Evolutionary conservation across 2,888 invertebrate species (phyloP), one percentile per base, ranked within the genome.

Genomic region (Drosophila dives): DNA sequence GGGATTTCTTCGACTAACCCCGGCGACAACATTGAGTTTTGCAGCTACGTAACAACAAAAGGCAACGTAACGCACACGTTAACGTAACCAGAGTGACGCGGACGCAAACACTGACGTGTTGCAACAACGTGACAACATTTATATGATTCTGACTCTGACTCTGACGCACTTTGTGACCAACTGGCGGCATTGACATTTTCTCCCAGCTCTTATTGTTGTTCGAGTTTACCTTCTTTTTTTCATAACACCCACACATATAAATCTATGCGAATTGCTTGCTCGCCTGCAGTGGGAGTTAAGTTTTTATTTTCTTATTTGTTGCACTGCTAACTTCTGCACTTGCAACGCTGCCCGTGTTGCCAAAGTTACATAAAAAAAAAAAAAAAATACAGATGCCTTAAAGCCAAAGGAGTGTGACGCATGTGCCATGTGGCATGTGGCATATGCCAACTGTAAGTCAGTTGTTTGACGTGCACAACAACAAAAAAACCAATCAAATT

Each of bases 1-100:
- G 90, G 84, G 89, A 85, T 89, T 91, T 90, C 86, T 79, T 86
- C 76, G 73, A 78, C 58, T 49, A 36, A 51, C 33, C 53, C 45
- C 61, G 53, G 29, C 61, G 17, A 38, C 59, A 23, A 12, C 56
- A n/a, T 7, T 32, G 36, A 54, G 54, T 26, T 54, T 26, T 54
- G 36, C 7, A 12, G 75, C 60, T 60, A 71, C 77, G 81, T 73
- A 77, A 80, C 81, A 65, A 65, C 20, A 61, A 63, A 74, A 67
- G 42, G 50, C 45, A 51, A 45, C 74, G 26, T 80, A 77, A 55
- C 26, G 40, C 26, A 80, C 77, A 80, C 77, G 64, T 76, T 58
- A 77, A 64, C 81, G 77, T 77, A 77, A 80, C 64, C 67, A 55
- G 29, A 29, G 23, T 45, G 15, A 45, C 4, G 64, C 56, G 79